phyloP scores from a whole-genome alignment of 2,797 vertebrate genomes.

The Hippocampus kuda region DNA sequence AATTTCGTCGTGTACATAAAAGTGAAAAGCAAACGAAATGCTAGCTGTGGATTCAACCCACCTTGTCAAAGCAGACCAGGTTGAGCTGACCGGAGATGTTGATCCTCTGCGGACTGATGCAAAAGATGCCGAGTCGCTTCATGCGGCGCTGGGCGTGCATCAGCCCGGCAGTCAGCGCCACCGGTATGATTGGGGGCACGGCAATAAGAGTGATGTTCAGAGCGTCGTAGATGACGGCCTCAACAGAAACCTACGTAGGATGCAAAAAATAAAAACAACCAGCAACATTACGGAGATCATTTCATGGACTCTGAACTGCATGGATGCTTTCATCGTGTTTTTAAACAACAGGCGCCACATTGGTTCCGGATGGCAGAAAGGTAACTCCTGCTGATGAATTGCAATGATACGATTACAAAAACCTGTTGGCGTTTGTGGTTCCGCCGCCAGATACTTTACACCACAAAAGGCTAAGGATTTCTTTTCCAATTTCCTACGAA shows the following conservation, averaged over 20 bases:
- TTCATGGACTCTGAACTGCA: neutral
- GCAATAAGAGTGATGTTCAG: conserved; percentile 96
- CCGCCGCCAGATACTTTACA: neutral
- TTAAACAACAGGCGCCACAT: neutral
- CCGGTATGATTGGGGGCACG: conserved; percentile 88
- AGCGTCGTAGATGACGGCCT: conserved; percentile 79
- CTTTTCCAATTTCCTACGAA: too few relatives aligned
- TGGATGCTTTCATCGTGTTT: neutral
- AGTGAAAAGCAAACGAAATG: neutral
- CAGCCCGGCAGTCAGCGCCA: conserved; percentile 91
- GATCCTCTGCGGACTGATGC: conserved; percentile 94
- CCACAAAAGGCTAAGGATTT: too few relatives aligned
- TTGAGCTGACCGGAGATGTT: conserved; percentile 95
- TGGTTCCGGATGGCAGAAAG: neutral
- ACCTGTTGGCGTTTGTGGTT: neutral
- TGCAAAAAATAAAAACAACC: neutral
- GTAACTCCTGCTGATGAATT: neutral
- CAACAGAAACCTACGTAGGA: conserved; percentile 67
- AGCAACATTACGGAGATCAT: neutral
- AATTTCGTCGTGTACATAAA: too few relatives aligned
- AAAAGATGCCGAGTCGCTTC: conserved; percentile 87
- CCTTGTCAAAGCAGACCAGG: conserved; percentile 96
- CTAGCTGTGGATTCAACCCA: conserved; percentile 25
- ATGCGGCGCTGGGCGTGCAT: conserved; percentile 88
- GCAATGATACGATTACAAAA: neutral